Base-by-base conservation (phyloP, 2,888 invertebrate genomes). In the Siphlonurus alternatus region DNA sequence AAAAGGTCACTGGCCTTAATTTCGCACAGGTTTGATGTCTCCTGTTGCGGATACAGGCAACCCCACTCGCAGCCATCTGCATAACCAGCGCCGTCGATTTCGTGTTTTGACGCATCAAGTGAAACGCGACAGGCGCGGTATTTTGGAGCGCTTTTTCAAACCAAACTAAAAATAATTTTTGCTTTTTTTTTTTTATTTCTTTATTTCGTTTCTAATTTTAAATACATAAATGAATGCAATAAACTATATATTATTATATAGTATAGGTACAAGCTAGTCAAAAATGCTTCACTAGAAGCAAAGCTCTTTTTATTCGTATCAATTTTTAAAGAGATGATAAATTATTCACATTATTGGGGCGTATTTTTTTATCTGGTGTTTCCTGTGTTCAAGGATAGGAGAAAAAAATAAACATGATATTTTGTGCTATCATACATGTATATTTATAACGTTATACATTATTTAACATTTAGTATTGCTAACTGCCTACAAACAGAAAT, bases 41-140 rank as follows among this genome's bases (percentile, higher is more conserved):
- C 56, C 56, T 56, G 56, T 56, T 56, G 56, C 56, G 22, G 56
- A 56, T 56, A 22, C 56, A 56, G 56, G 56, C 56, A 56, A 56
- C 56, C 56, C 56, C 22, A 20, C 56, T 20, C 7, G 56, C 56
- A 56, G 56, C 56, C 56, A 56, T 56, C 56, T 56, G 56, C 56
- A 56, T 56, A 56, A 5, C 56, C 56, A 56, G 56, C 56, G 56
- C 56, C 56, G 56, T 56, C 56, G 56, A 56, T 56, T 56, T 56
- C 56, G n/a, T 56, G 56, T 56, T 56, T 56, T 56, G 56, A 56
- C 56, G 56, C 56, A 56, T n/a, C 38, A 38, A 38, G 15, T 38
- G 38, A 38, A 38, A 15, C 5, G 15, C 38, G 38, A 10, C 38
- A 15, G 15, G 38, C 38, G 38, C 38, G 5, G 38, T 15, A 38